Evolutionary conservation across 2,797 vertebrate species (phyloP).

Genomic region (Oreochromis grahami): DNA sequence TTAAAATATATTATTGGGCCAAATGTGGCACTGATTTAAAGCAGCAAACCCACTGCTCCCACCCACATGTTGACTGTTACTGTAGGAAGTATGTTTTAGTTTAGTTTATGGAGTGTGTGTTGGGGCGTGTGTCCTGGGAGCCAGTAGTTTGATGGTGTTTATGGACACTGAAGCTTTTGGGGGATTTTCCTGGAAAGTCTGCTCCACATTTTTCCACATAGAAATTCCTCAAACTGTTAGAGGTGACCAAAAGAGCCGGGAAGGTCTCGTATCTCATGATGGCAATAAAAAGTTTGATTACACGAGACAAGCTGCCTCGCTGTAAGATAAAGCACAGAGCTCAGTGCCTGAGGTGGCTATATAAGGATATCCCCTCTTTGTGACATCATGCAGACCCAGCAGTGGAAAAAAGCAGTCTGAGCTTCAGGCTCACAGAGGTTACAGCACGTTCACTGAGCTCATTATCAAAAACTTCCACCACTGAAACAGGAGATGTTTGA

Average conservation of each 20-base stretch:
- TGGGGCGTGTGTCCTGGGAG: not conserved
- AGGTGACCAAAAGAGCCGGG: not conserved
- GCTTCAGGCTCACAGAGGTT: not conserved
- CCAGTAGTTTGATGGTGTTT: not conserved
- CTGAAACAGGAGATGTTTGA: not conserved
- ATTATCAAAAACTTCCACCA: not conserved
- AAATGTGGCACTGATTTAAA: not conserved
- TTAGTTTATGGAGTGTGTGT: not conserved
- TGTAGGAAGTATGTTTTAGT: not conserved
- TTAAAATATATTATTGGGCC: fast-evolving
- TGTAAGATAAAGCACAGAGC: not conserved
- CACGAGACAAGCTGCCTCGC: fast-evolving
- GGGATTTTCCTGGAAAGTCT: not conserved
- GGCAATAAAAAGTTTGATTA: not conserved
- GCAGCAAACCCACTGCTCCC: fast-evolving
- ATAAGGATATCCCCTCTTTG: not conserved
- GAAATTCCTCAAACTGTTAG: not conserved
- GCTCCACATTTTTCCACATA: not conserved
- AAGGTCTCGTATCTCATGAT: not conserved
- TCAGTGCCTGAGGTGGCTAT: not conserved
- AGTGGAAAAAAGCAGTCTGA: not conserved
- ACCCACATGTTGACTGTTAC: not conserved
- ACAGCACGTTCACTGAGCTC: not conserved
- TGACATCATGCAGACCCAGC: fast-evolving
- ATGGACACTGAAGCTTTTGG: not conserved